These are phyloP conservation scores for Peromyscus californicus DNA, from an alignment of 2,113 vertebrate species.

Conservation along the genomic window DNA sequence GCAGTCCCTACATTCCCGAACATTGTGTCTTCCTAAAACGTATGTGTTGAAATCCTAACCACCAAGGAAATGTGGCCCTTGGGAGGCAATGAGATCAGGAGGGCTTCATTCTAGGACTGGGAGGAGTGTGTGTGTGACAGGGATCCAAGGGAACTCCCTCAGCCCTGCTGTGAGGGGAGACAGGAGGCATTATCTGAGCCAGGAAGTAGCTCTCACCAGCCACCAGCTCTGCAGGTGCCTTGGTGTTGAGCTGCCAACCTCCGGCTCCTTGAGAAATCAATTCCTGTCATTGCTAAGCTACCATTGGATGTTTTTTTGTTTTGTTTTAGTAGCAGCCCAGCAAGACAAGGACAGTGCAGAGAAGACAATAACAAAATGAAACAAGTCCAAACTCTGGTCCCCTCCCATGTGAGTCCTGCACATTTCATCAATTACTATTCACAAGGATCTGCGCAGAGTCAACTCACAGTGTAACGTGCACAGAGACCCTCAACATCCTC, in stretches of 20 bases:
- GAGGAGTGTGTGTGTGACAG: accelerated
- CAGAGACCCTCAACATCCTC: not conserved
- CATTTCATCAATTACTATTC: not conserved
- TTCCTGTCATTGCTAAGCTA: not conserved
- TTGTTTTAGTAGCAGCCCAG: not conserved
- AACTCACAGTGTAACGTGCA: not conserved
- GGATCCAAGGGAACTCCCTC: not conserved
- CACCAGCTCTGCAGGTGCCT: not conserved
- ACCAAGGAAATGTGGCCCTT: not conserved
- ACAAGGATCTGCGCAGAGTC: not conserved
- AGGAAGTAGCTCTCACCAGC: not conserved
- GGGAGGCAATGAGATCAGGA: not conserved
- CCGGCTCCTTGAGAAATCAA: not conserved
- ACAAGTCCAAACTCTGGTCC: not conserved
- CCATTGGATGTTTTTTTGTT: not conserved
- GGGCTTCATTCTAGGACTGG: not conserved
- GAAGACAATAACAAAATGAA: not conserved
- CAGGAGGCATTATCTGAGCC: not conserved
- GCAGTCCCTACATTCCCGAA: not conserved
- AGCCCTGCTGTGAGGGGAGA: not conserved
- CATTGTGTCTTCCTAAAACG: not conserved
- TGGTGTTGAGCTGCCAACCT: not conserved
- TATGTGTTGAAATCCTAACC: not conserved
- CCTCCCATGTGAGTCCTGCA: not conserved
- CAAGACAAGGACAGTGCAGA: not conserved